A percentile compares a stretch with the other conserved stretches of the same genome.
Conservation (phyloP, 2,797 vertebrate genomes). For the Percopsis omiscomaycus region DNA sequence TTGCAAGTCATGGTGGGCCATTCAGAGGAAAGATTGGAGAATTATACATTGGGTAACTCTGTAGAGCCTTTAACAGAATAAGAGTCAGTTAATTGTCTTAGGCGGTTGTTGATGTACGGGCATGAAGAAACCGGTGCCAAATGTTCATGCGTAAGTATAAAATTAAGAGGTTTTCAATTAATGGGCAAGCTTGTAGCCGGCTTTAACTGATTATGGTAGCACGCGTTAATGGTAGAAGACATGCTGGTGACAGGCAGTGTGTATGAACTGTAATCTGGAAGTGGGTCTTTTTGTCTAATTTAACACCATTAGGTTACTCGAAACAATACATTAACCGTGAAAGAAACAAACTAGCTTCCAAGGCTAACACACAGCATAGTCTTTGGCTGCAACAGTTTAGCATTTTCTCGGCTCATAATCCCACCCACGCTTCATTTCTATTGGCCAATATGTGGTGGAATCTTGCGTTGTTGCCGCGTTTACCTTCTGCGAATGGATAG, state of each 20-base stretch:
- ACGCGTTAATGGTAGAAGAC: not conserved
- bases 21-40: conserved; percentile 71
- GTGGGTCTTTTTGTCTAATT: not conserved
- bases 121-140: conserved; percentile 51
- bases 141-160: conserved; percentile 72
- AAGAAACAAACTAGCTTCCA: conserved; percentile 47
- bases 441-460: conserved; percentile 63
- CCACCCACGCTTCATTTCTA: conserved; percentile 49
- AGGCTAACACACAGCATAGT: conserved; percentile 42
- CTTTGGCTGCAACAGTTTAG: conserved; percentile 48
- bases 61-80: conserved; percentile 47
- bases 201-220: conserved; percentile 19
- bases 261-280: not conserved
- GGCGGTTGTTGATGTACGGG: conserved; percentile 27
- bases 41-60: conserved; percentile 41
- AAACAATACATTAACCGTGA: conserved; percentile 33
- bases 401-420: conserved; percentile 27
- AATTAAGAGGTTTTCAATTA: conserved; percentile 52
- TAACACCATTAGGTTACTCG: conserved; percentile 38
- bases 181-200: conserved; percentile 30
- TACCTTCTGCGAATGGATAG: conserved; percentile 42
- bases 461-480: conserved; percentile 47
- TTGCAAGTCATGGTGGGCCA: conserved; percentile 88
- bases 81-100: conserved; percentile 25
- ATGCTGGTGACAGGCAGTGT: not conserved